These are phyloP conservation scores for Daubentonia madagascariensis DNA, from an alignment of 2,113 vertebrate species.

Conservation along the genomic window DNA sequence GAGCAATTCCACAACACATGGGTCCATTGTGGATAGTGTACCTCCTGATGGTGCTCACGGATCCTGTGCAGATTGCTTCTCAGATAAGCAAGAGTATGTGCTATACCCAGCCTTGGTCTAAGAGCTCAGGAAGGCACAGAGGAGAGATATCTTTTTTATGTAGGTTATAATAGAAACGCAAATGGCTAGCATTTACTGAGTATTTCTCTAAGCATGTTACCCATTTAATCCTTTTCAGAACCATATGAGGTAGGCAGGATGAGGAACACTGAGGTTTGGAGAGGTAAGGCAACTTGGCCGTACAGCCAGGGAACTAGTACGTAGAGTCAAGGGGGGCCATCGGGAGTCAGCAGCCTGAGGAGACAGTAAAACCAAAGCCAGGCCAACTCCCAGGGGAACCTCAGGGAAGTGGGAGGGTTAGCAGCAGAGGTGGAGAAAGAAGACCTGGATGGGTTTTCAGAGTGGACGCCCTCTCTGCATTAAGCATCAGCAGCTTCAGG, in stretches of 20 bases:
- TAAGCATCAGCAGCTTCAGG: not conserved
- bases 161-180: not conserved
- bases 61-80: not conserved
- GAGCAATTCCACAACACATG: not conserved
- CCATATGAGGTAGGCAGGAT: not conserved
- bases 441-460: not conserved
- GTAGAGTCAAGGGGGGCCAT: not conserved
- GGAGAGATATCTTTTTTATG: not conserved
- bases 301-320: not conserved
- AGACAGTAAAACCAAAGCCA: not conserved
- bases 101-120: not conserved
- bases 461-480: not conserved
- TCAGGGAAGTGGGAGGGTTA: not conserved
- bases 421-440: not conserved
- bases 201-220: not conserved
- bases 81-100: not conserved
- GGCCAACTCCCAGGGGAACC: not conserved
- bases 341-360: not conserved
- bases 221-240: not conserved
- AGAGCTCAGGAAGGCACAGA: not conserved
- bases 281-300: not conserved
- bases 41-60: not conserved
- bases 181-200: not conserved
- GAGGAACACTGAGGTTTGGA: not conserved
- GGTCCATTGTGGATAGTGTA: not conserved